Evolutionary conservation across 2,797 vertebrate genomes (phyloP).

Genomic region (Sebastes matsubarae): DNA sequence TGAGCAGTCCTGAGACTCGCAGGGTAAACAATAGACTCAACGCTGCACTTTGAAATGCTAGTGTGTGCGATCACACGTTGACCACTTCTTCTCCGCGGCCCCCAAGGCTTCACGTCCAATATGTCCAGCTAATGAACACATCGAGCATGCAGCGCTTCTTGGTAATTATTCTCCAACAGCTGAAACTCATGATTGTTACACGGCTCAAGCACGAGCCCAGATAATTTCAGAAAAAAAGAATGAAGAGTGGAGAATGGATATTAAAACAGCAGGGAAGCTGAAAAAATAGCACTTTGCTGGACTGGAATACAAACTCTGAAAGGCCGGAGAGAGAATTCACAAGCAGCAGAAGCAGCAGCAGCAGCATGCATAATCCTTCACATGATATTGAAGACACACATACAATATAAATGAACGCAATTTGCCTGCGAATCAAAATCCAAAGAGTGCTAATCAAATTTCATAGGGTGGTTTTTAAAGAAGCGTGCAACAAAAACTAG

Average conservation of each 20-base stretch:
- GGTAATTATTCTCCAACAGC: conserved; percentile 44
- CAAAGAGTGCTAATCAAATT: conserved; percentile 51
- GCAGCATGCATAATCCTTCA: conserved; percentile 75
- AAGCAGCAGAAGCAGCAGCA: conserved; percentile 63
- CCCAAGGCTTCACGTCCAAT: conserved; percentile 5
- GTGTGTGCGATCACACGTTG: conserved; percentile 28
- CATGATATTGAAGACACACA: conserved; percentile 62
- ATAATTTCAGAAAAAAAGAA: conserved; percentile 20
- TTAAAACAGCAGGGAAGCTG: conserved; percentile 72
- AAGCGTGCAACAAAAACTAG: conserved; percentile 20
- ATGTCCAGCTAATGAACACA: conserved; percentile 34
- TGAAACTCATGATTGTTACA: conserved; percentile 33
- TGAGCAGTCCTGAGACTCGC: conserved; percentile 45
- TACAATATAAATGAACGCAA: conserved; percentile 58
- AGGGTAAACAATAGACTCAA: conserved; percentile 63
- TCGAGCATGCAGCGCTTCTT: conserved; percentile 9
- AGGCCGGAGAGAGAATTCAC: conserved; percentile 64
- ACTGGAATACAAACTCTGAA: conserved; percentile 74
- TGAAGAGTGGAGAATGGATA: conserved; percentile 57
- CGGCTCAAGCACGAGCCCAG: conserved; percentile 18
- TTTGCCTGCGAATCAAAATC: conserved; percentile 51
- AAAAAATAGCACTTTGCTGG: conserved; percentile 65
- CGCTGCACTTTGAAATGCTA: conserved; percentile 32
- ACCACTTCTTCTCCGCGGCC: conserved; percentile 27
- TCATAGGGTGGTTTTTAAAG: conserved; percentile 27